Percentiles rank a stretch among this genome's conserved stretches.
Conservation (phyloP, 2,797 vertebrate genomes). For the Oryzias dopingdopingensis region DNA sequence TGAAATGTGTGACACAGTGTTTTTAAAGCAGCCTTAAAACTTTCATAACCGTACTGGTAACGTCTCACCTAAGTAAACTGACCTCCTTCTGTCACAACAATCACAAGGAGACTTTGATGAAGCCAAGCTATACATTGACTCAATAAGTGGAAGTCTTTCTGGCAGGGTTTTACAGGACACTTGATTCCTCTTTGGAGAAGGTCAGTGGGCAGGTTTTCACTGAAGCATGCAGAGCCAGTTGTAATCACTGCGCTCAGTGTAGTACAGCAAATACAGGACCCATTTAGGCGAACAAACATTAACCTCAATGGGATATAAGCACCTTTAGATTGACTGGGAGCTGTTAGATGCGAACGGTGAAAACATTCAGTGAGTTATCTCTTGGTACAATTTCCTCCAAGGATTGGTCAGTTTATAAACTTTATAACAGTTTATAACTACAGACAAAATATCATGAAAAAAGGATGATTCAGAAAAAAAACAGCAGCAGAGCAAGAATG, state of each 20-base stretch:
- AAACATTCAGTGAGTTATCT: conserved; percentile 4
- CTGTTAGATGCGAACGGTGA: conserved; percentile 18
- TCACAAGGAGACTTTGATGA: conserved; percentile 27
- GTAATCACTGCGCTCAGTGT: conserved; percentile 52
- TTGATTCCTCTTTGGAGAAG: conserved; percentile 68
- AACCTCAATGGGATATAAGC: conserved; percentile 36
- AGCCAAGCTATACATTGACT: conserved; percentile 49
- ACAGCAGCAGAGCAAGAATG: no score
- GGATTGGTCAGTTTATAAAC: no score
- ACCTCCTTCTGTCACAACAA: conserved; percentile 25
- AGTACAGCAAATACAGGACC: conserved; percentile 56
- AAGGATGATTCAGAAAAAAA: no score
- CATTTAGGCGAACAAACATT: conserved; percentile 65
- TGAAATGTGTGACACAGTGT: no score
- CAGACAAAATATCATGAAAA: no score
- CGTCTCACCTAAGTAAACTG: conserved; percentile 18
- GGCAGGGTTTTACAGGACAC: conserved; percentile 60
- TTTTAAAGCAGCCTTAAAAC: no score
- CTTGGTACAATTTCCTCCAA: not conserved
- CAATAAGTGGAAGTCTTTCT: conserved; percentile 65
- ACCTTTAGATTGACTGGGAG: conserved; percentile 29
- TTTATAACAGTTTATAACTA: no score
- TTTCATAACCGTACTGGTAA: no score
- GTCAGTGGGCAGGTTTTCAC: conserved; percentile 62
- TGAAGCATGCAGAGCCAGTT: conserved; percentile 48